A percentile compares a stretch with the other conserved stretches of the same genome.
These are phyloP conservation scores for Noctilio leporinus DNA, from an alignment of 2,113 vertebrate genomes.

Conservation along the genomic window DNA sequence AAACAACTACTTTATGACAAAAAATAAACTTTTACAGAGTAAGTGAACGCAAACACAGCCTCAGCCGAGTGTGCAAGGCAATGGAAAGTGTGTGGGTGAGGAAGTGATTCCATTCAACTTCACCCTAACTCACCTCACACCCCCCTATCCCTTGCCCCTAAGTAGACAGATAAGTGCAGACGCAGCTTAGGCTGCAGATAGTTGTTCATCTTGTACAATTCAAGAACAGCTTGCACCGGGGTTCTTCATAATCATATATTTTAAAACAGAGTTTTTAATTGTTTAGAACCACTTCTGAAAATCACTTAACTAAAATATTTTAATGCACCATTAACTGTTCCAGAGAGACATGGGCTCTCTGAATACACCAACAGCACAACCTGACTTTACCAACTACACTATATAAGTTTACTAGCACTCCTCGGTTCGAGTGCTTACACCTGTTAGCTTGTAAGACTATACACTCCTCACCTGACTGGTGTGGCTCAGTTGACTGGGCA, in stretches of 20 bases:
- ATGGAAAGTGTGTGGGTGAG: background rate
- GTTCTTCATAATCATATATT: background rate
- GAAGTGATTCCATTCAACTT: background rate
- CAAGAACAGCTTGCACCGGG: background rate
- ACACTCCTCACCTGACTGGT: background rate
- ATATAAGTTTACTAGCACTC: background rate
- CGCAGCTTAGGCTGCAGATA: background rate
- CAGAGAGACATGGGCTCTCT: background rate
- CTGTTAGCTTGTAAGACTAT: background rate
- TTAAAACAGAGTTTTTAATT: background rate
- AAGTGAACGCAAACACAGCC: background rate
- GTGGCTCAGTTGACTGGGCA: too few relatives aligned
- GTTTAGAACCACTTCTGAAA: background rate
- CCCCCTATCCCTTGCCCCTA: background rate
- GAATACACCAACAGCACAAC: background rate
- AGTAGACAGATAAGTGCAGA: background rate
- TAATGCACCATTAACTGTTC: background rate
- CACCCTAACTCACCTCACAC: background rate
- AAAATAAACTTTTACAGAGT: conserved; percentile 35
- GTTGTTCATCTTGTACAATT: background rate
- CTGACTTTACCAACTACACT: background rate
- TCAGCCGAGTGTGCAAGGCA: background rate
- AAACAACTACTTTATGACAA: conserved; percentile 38
- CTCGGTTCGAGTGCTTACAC: background rate
- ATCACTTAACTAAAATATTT: background rate